Percentiles rank a stretch among this genome's conserved stretches.
Conservation (phyloP, 37 sponge, comb jelly and placozoan genomes). For the Geodia barretti region DNA sequence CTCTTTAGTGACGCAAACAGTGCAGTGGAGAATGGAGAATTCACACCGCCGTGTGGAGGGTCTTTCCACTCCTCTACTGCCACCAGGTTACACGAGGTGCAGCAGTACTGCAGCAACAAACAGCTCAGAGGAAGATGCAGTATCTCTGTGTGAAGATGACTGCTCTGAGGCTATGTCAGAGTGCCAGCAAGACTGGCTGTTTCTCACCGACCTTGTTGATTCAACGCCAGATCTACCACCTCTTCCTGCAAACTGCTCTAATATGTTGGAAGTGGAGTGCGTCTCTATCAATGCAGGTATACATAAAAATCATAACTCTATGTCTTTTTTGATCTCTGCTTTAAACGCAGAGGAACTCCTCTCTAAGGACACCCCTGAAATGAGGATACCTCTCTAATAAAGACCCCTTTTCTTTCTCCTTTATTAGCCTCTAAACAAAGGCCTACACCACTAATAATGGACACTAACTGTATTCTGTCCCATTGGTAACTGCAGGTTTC, state of each 20-base stretch:
- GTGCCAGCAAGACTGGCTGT: slow-evolving; percentile 9
- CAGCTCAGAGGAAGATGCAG: background rate
- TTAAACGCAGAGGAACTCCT: too few relatives aligned
- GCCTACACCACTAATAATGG: background rate
- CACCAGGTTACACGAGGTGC: slow-evolving; percentile 16
- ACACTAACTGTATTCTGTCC: background rate
- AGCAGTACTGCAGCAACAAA: background rate
- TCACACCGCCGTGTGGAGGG: background rate
- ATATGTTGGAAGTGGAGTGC: background rate
- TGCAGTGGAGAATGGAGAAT: background rate
- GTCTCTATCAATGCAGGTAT: slow-evolving; percentile 5
- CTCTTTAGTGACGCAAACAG: slow-evolving; percentile 6
- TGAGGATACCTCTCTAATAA: background rate
- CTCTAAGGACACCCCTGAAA: too few relatives aligned
- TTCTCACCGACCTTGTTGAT: slow-evolving; percentile 10
- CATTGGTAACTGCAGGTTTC: background rate
- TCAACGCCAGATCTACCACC: background rate
- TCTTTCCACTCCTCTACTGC: slow-evolving; percentile 29
- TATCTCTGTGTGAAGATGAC: slow-evolving; percentile 1
- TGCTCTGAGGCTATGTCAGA: slow-evolving; percentile 18
- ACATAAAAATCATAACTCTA: background rate
- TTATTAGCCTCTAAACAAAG: background rate
- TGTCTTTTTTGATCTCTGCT: background rate
- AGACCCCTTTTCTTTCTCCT: background rate
- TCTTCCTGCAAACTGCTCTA: background rate